Evolutionary conservation across 2,797 vertebrate species (phyloP), one percentile per base, ranked within the genome.

Genomic region (Poeciliopsis paucimaculata): DNA sequence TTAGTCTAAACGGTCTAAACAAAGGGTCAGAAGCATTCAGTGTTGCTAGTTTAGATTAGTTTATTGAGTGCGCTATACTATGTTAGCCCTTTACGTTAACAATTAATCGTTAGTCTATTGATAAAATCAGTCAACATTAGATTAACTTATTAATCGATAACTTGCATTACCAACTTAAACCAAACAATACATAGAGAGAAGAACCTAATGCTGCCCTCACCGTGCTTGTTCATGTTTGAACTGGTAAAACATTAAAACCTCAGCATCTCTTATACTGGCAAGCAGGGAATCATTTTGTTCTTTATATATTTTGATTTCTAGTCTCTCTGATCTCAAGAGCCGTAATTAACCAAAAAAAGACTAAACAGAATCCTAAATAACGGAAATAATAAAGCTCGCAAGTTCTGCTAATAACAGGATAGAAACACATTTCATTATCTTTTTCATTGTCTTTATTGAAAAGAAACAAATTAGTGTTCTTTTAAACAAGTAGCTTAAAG

Each of bases 401-500:
- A 51, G 60, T 66, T 41, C 1, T 47, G 5, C 31, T 62, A 64
- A 46, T 62, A 15, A 46, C 41, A 45, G 31, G 68, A 2, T 75
- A 28, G 31, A 11, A 77, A 84, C n/a, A 66, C 72, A 20, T 2
- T 34, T 34, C 31, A 34, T 34, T 34, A 34, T 34, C 31, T 76
- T 31, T 13, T 66, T 80, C 41, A 60, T 26, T 62, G 84, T 75
- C 15, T 64, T 82, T n/a, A 43, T 60, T 84, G 78, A 84, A 76
- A 53, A 31, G 12, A 79, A 16, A 66, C 15, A 41, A 36, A 77
- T 41, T 57, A 73, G 57, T 73, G 36, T 81, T 77, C 86, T 62
- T 83, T 73, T 47, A 11, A 75, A 82, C 1, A 12, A 66, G 18
- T 78, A 82, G 84, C 89, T 73, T 77, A n/a, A 70, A 77, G 72